Evolutionary conservation across 2,113 vertebrate genomes (phyloP).

Genomic region (Peromyscus maniculatus): DNA sequence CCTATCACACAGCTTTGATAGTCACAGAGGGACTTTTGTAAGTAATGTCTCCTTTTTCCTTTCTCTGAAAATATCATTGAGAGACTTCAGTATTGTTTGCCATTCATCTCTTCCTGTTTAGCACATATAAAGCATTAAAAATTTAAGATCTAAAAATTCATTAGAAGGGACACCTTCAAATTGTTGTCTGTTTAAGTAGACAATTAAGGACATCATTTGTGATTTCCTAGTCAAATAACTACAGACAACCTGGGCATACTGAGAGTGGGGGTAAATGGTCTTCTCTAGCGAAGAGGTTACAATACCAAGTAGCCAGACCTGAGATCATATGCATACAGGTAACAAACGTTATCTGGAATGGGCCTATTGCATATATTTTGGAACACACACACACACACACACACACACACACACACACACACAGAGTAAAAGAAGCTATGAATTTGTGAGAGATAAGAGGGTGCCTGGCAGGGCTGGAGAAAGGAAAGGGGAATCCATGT

Average conservation of each 20-base stretch:
- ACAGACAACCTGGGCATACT: background rate
- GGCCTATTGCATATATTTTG: background rate
- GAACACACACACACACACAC: background rate
- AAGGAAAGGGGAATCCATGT: background rate
- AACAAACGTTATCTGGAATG: background rate
- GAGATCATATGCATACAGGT: background rate
- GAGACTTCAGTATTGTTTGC: background rate
- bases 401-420: background rate
- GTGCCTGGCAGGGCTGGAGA: background rate
- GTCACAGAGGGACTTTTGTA: background rate
- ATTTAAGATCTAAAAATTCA: background rate
- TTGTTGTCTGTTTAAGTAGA: background rate
- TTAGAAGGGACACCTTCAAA: constrained; percentile 16
- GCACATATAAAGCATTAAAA: background rate
- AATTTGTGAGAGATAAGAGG: background rate
- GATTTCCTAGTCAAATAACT: background rate
- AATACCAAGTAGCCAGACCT: background rate
- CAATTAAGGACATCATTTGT: background rate
- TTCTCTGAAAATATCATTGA: background rate
- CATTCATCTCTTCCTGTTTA: background rate
- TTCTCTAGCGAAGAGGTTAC: background rate
- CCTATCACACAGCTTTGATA: background rate
- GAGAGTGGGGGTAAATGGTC: background rate
- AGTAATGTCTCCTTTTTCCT: background rate
- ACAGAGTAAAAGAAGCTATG: background rate